Evolutionary conservation across 2,113 vertebrate genomes (phyloP), one percentile per base, ranked within the genome.

Genomic region (Narcine bancroftii): DNA sequence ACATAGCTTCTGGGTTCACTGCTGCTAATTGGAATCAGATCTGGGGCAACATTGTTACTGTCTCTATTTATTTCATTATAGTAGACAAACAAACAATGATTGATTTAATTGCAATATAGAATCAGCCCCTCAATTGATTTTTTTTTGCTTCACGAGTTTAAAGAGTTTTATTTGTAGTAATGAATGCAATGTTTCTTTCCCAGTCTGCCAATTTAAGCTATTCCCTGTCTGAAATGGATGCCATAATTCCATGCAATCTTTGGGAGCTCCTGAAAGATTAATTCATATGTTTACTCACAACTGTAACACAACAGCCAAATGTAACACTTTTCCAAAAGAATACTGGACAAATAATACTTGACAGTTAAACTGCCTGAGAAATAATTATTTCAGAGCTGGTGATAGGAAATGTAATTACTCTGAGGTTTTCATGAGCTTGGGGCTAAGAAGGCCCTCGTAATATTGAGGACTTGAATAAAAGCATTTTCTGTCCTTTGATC

Each of bases 401-500:
- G 56, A 66, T 66, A 26, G 17, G 19, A 89, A 26, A 89, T 89
- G 65, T 36, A 89, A 66, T 89, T 89, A 66, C 60, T 21, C 39
- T 42, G 36, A 89, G 36, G 19, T 42, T 89, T 63, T 63, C 6
- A 65, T 89, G 24, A 89, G 24, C 76, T 79, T 2, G 39, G 0
- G 60, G 63, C n/a, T 45, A 42, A 89, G n/a, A 26, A 63, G n/a
- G 17, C 26, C 42, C 6, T 89, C 60, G 10, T 42, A 24, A 42
- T 89, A 66, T 89, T 66, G 36, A 63, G 36, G 65, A 65, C 63
- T 89, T 39, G 26, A 89, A 66, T 89, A 89, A 89, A 0, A 45
- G 60, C 56, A 89, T 45, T 39, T 89, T 89, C 17, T 65, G 85
- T 89, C 85, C 63, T 42, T 89, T 89, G 56, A 66, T 56, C n/a